Conservation (phyloP, 2,797 vertebrate genomes). For the Argentina silus region DNA sequence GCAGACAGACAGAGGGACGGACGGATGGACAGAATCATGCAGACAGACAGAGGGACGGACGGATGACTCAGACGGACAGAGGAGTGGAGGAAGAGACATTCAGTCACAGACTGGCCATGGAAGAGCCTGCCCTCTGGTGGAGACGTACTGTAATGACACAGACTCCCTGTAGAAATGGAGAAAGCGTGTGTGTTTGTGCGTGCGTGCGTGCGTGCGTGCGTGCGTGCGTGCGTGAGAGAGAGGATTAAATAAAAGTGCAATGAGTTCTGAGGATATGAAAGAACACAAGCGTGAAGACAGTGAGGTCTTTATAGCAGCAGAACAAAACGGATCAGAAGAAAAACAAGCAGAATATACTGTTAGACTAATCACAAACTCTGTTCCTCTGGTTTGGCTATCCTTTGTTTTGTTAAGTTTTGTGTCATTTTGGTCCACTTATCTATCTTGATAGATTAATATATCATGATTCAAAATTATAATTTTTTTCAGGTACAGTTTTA, state of each 20-base stretch:
- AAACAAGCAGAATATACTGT: constrained; percentile 14
- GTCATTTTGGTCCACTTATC: constrained; percentile 51
- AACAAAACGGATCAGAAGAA: constrained; percentile 25
- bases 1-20: constrained; percentile 12
- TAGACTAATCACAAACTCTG: constrained; percentile 4
- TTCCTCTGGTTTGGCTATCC: constrained; percentile 22
- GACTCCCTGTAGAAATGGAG: constrained; percentile 62
- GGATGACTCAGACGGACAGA: constrained; percentile 17
- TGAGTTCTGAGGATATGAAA: constrained; percentile 3
- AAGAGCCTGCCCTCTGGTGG: constrained; percentile 73
- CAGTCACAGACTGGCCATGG: constrained; percentile 51
- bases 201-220: constrained; percentile 20
- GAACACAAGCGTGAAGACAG: constrained; percentile 29
- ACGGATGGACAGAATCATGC: neutral
- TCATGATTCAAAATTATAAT: constrained; percentile 30
- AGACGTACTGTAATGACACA: constrained; percentile 70
- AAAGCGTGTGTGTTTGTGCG: constrained; percentile 45
- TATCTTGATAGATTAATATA: constrained; percentile 45
- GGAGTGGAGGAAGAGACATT: constrained; percentile 30
- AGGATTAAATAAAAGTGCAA: constrained; percentile 19
- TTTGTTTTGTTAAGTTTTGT: constrained; percentile 38
- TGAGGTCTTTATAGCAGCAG: constrained; percentile 38
- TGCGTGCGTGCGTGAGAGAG: constrained; percentile 31
- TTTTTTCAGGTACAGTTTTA: constrained; percentile 57
- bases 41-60: constrained; percentile 40